Base-by-base conservation (phyloP, 2,797 vertebrate species). In the Perodicticus potto region DNA sequence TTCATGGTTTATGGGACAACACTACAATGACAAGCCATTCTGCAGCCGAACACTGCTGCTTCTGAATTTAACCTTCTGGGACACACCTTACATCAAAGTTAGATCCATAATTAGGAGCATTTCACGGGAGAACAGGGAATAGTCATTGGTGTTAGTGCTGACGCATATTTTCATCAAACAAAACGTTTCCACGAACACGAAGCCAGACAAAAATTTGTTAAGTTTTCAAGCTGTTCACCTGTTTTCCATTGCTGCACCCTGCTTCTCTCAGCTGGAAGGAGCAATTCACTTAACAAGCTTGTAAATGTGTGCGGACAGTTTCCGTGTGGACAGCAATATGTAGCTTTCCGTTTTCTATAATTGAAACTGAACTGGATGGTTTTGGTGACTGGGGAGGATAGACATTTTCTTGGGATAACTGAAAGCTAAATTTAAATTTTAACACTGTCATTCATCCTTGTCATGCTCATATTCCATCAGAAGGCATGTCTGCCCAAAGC, bases 231-330 rank as follows among this genome's bases (percentile, higher is more conserved):
- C 78, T 77, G 57, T 43, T 61, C 43, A 81, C 65, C 77, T 40
- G 32, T 77, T 72, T 74, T 83, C 73, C 32, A 2, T 57, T 14
- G 73, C 77, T 34, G 25, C 27, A 63, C 69, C 23, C 6, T 1
- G 3, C 72, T 94, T 78, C 59, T 86, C 69, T 86, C 80, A 72
- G 37, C 27, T 55, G 40, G 69, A 63, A 86, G 59, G 88, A 55
- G 55, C 57, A 82, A 59, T 65, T 95, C 76, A 49, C n/a, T 95
- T 76, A 87, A 77, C 55, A 65, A 76, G 69, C 67, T 80, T 94
- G 80, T 59, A 93, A 55, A 59, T 82, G 4, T 37, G 45, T 55
- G 73, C 78, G 12, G n/a, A 95, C 59, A 55, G 73, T 34, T 77
- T 89, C 86, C 84, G 83, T 76, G 5, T 19, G 34, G 95, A 67